Percentiles rank a stretch among this genome's conserved stretches.
phyloP scores from a whole-genome alignment of 1,140 invertebrate genomes.

The Tetraneura akinire region DNA sequence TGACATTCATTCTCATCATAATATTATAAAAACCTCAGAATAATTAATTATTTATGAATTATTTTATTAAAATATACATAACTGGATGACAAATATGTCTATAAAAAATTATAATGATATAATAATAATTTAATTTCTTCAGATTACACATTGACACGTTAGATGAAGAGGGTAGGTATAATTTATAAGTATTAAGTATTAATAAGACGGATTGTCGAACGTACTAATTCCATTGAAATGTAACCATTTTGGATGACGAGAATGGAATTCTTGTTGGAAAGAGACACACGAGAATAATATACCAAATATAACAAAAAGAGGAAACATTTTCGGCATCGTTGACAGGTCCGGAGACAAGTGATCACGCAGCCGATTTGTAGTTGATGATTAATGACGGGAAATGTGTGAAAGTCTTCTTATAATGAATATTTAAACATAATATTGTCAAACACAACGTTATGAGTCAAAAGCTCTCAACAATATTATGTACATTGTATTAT shows the following conservation, averaged over 20 bases:
- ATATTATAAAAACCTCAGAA: too few relatives aligned
- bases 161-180: not conserved
- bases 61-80: too few relatives aligned
- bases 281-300: not conserved
- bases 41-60: too few relatives aligned
- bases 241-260: slow-evolving; percentile 22
- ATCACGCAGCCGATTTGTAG: slow-evolving; percentile 9
- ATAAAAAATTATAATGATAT: too few relatives aligned
- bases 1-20: too few relatives aligned
- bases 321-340: not conserved
- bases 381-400: slow-evolving; percentile 24
- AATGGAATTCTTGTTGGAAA: slow-evolving; percentile 10
- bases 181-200: not conserved
- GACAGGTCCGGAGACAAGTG: slow-evolving; percentile 20
- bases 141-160: not conserved
- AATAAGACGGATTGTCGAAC: not conserved
- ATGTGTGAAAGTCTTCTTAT: not conserved
- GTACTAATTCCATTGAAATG: slow-evolving; percentile 32
- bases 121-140: not conserved
- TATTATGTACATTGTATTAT: too few relatives aligned
- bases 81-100: too few relatives aligned
- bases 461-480: too few relatives aligned
- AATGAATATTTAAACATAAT: not conserved
- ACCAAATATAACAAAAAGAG: not conserved
- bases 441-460: too few relatives aligned